phyloP scores from a whole-genome alignment of 1,140 invertebrate species.

The Drosophila arizonae region DNA sequence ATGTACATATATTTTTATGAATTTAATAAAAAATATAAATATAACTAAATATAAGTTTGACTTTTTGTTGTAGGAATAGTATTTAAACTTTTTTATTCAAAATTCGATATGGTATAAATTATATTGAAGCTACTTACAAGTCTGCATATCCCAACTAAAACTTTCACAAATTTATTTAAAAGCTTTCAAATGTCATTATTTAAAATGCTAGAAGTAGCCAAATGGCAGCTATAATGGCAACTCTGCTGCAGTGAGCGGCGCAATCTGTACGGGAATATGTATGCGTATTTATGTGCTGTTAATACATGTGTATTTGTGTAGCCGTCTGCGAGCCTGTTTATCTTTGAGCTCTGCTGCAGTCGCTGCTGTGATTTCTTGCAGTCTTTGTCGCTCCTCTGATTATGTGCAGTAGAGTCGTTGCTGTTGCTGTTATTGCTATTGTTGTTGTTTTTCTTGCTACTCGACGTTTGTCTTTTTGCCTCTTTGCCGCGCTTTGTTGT shows the following conservation, averaged over 20 bases:
- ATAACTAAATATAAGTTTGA: too few species aligned
- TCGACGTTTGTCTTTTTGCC: conserved; percentile 70
- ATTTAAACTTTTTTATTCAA: too few species aligned
- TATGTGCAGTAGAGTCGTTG: conserved; percentile 36
- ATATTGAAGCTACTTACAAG: too few species aligned
- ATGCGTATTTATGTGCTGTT: conserved; percentile 15
- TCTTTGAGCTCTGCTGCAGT: conserved; percentile 37
- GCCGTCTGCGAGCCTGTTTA: conserved; percentile 54
- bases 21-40: too few species aligned
- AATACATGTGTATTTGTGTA: conserved; percentile 9
- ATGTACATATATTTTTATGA: too few species aligned
- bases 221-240: neutral
- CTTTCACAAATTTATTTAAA: too few species aligned
- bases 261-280: conserved; percentile 3
- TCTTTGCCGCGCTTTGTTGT: conserved; percentile 47
- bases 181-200: neutral
- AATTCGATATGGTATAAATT: too few species aligned
- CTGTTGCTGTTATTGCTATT: conserved; percentile 30
- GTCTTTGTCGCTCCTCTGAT: conserved; percentile 55
- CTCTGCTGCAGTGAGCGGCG: conserved; percentile 17
- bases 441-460: conserved; percentile 33
- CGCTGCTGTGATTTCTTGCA: conserved; percentile 68
- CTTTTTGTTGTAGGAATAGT: too few species aligned
- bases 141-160: too few species aligned
- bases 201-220: conserved; percentile 1